These are phyloP conservation scores for Heterochromis multidens DNA, from an alignment of 2,113 vertebrate species.

Conservation along the genomic window DNA sequence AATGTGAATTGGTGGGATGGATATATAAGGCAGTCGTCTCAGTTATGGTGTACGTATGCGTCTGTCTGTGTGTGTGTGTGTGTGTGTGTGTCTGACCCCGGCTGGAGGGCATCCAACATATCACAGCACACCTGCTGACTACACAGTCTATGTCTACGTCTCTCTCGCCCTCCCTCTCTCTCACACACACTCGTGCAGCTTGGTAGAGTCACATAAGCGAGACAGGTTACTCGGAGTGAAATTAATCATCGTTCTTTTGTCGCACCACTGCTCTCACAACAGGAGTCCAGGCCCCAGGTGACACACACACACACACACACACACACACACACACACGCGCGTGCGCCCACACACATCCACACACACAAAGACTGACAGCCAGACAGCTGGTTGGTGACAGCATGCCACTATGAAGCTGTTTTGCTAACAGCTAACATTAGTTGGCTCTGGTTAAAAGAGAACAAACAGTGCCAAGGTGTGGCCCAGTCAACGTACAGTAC, in stretches of 20 bases:
- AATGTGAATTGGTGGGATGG: not conserved
- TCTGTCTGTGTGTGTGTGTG: constrained; percentile 10
- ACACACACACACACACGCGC: constrained; percentile 10
- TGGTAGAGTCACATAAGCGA: constrained; percentile 38
- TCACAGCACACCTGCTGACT: constrained; percentile 76
- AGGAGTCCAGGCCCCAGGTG: constrained; percentile 57
- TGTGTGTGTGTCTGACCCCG: constrained; percentile 59
- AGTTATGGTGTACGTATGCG: not conserved
- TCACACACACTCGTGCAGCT: not conserved
- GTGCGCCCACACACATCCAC: constrained; percentile 11
- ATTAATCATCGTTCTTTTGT: constrained; percentile 77
- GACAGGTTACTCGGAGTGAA: constrained; percentile 70
- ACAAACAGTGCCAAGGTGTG: constrained; percentile 17
- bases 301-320: constrained; percentile 21
- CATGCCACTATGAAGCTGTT: constrained; percentile 39
- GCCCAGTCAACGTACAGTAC: not conserved
- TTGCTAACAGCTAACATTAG: constrained; percentile 49
- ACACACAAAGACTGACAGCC: constrained; percentile 47
- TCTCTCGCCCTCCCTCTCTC: not conserved
- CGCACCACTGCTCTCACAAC: constrained; percentile 67
- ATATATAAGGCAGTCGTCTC: constrained; percentile 18
- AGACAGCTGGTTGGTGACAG: constrained; percentile 66
- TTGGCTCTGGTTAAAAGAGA: constrained; percentile 20
- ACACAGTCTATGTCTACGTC: constrained; percentile 58
- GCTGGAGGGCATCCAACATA: constrained; percentile 72